A percentile compares a stretch with the other conserved stretches of the same genome.
phyloP scores from a whole-genome alignment of 2,797 vertebrate genomes.

The Semaprochilodus insignis region DNA sequence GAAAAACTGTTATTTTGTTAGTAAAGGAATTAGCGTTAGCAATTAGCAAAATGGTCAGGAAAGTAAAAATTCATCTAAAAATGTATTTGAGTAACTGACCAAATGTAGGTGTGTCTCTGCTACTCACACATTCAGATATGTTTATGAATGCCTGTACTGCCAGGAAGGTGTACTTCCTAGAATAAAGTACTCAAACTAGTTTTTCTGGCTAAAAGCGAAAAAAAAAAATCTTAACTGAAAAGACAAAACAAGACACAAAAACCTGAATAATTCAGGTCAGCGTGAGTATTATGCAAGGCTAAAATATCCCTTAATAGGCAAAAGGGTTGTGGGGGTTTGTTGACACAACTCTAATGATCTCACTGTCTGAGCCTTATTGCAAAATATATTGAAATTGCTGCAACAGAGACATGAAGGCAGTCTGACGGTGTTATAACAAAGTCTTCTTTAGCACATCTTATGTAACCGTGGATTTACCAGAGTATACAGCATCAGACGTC shows the following conservation, averaged over 20 bases:
- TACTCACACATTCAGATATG: background rate
- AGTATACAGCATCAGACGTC: background rate
- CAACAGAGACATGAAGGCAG: background rate
- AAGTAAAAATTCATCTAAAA: background rate
- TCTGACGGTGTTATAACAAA: background rate
- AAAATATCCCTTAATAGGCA: background rate
- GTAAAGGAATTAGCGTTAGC: background rate
- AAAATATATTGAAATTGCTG: slow-evolving; percentile 13
- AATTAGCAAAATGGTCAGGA: no score
- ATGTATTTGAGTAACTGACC: background rate
- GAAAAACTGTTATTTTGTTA: no score
- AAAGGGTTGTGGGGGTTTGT: slow-evolving; percentile 11
- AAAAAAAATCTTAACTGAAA: slow-evolving; percentile 19
- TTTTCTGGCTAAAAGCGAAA: slow-evolving; percentile 53
- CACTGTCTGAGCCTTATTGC: slow-evolving; percentile 25
- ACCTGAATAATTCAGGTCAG: slow-evolving; percentile 25
- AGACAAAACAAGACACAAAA: slow-evolving; percentile 32
- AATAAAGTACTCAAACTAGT: slow-evolving; percentile 62
- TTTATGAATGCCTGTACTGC: slow-evolving; percentile 42
- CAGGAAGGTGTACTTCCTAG: slow-evolving; percentile 54
- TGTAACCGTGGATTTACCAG: background rate
- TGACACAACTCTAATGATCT: slow-evolving; percentile 31
- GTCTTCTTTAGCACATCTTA: background rate
- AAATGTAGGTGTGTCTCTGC: no score
- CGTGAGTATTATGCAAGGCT: slow-evolving; percentile 19